These are phyloP conservation scores for Galaxias olidus DNA, from an alignment of 2,797 vertebrate genomes.

Conservation along the genomic window DNA sequence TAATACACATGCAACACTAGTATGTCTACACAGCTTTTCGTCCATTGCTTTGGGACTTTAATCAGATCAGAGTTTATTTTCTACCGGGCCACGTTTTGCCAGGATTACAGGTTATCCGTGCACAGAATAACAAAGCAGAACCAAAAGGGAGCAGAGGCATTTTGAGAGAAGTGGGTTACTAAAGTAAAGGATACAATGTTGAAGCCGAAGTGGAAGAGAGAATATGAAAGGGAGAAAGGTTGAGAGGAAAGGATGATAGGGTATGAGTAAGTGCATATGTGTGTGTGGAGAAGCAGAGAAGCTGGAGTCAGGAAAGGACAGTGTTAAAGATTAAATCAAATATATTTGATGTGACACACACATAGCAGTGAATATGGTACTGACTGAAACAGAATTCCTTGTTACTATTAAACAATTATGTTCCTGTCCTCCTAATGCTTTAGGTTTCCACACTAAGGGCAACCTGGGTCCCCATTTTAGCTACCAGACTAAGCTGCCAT, in stretches of 20 bases:
- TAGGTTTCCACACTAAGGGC: too few species aligned
- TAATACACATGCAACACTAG: constrained; percentile 7
- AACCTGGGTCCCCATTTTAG: too few species aligned
- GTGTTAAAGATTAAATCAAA: too few species aligned
- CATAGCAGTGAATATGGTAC: too few species aligned
- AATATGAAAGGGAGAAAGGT: not conserved
- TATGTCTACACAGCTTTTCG: constrained; percentile 8
- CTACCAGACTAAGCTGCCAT: too few species aligned
- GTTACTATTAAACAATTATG: too few species aligned
- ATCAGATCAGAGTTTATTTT: constrained; percentile 25
- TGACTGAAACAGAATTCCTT: too few species aligned
- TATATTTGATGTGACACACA: too few species aligned
- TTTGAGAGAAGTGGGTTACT: too few species aligned
- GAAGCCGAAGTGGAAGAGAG: not conserved
- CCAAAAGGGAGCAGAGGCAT: not conserved
- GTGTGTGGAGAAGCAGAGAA: not conserved
- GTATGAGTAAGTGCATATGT: not conserved
- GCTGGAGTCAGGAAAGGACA: not conserved
- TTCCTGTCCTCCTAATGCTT: too few species aligned
- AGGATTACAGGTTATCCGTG: constrained; percentile 5
- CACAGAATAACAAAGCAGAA: not conserved
- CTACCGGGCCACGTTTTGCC: constrained; percentile 6
- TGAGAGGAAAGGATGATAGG: not conserved
- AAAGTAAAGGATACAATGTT: too few species aligned
- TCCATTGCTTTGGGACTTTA: constrained; percentile 24